These are phyloP conservation scores for Parazoanthus swiftii DNA, from an alignment of 92 coral and sea anemone genomes.

Conservation along the genomic window DNA sequence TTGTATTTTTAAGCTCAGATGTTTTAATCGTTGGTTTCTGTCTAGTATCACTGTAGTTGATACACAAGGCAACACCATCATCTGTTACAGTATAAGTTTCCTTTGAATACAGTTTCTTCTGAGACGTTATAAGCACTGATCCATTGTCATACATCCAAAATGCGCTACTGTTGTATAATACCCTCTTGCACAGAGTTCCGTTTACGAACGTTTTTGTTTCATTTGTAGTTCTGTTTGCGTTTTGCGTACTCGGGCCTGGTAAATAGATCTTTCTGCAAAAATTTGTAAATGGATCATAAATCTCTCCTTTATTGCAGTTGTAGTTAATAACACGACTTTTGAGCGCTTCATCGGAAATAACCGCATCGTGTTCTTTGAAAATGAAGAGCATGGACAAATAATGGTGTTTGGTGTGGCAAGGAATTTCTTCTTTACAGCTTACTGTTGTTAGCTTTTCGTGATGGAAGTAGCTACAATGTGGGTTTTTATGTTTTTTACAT, in stretches of 20 bases:
- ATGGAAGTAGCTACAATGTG: background rate
- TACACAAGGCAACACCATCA: slow-evolving; percentile 3
- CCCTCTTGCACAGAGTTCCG: background rate
- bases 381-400: background rate
- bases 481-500: background rate
- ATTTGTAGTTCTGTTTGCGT: background rate
- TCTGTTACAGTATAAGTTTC: background rate
- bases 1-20: no score
- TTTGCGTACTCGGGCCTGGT: background rate
- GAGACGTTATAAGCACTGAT: background rate
- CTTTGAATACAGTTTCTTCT: background rate
- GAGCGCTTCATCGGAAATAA: background rate
- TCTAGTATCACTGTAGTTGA: background rate
- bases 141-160: slow-evolving; percentile 8
- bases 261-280: background rate
- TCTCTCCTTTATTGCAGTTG: background rate
- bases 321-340: background rate
- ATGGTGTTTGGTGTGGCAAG: background rate
- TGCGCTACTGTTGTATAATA: background rate
- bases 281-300: slow-evolving; percentile 30
- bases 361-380: background rate
- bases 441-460: background rate
- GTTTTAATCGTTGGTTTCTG: no score
- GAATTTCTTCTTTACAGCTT: background rate
- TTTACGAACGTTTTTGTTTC: background rate